Evolutionary conservation across 2,113 vertebrate genomes (phyloP), one percentile per base, ranked within the genome.

Genomic region (Irena cyanogastra): DNA sequence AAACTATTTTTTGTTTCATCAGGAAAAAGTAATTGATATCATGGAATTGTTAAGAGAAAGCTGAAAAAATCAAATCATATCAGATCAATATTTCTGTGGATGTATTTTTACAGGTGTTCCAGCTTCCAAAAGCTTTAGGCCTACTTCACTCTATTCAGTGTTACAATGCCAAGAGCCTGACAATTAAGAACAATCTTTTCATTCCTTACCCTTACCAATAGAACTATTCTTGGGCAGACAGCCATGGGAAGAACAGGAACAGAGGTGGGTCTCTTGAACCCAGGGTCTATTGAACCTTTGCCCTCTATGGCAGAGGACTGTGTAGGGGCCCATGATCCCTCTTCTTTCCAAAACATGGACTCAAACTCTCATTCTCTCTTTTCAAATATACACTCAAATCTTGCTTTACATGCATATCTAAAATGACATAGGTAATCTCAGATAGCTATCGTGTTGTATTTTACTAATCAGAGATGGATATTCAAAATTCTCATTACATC

Each of bases 291-390:
- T 26, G 56, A 89, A 76, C 65, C 23, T 77, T 23, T 69, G 44
- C 8, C 19, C 24, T 45, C 57, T 65, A 4, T 7, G 21, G 30
- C 65, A 79, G 18, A 85, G 30, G 31, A 28, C 33, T 63, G 19
- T 18, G 18, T 2, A 54, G 5, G n/a, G 42, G n/a, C 33, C 78
- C 18, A 20, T 0, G 4, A 35, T 14, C 50, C 45, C 39, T 37
- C 61, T 50, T 54, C 37, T 33, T 39, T 9, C 27, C 39, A 45
- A 85, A 72, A 53, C 44, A 37, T 0, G 6, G 30, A 16, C 13
- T 39, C 50, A 21, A 49, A 41, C 16, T 56, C 57, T 83, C 37
- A 16, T 49, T 72, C 64, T 75, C 13, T 57, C n/a, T 71, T 69
- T 76, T 65, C 21, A 82, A 75, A 87, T 28, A 61, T 4, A 53